Conservation (phyloP, 37 sponge, comb jelly and placozoan genomes). For the Axinella damicornis region DNA sequence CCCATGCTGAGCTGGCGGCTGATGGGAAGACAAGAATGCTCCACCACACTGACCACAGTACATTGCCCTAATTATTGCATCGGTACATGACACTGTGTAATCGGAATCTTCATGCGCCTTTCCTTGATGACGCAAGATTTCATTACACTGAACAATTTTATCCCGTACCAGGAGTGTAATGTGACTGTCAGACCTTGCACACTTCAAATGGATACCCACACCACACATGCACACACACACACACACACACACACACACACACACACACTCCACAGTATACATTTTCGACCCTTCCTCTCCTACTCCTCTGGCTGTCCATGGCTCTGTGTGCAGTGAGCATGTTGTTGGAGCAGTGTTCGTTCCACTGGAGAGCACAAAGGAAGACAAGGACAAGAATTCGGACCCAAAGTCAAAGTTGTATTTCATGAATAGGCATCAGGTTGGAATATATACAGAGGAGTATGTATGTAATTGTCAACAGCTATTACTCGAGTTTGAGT, state of each 20-base stretch:
- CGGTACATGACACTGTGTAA: too few species aligned
- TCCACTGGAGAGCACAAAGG: background rate
- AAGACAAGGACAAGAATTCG: background rate
- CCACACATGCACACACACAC: background rate
- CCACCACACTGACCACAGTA: too few species aligned
- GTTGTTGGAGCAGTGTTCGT: slow-evolving; percentile 63
- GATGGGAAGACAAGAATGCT: too few species aligned
- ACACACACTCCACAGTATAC: slow-evolving; percentile 47
- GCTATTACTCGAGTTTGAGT: background rate
- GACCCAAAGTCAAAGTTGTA: slow-evolving; percentile 20
- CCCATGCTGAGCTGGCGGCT: too few species aligned
- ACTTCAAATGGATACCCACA: background rate
- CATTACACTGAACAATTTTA: too few species aligned
- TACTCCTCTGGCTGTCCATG: slow-evolving; percentile 51
- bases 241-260: background rate
- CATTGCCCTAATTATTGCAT: too few species aligned
- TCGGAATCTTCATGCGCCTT: too few species aligned
- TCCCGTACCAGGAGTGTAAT: too few species aligned
- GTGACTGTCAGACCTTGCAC: too few species aligned
- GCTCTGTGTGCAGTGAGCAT: slow-evolving; percentile 8
- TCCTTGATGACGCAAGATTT: too few species aligned
- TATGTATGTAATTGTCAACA: background rate
- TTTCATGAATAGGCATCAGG: slow-evolving; percentile 59
- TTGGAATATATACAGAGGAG: slow-evolving; percentile 1
- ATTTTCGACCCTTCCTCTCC: slow-evolving; percentile 50